A percentile compares a stretch with the other conserved stretches of the same genome.
Evolutionary conservation across 2,888 invertebrate genomes (phyloP).

Genomic region (Nasonia oneida): DNA sequence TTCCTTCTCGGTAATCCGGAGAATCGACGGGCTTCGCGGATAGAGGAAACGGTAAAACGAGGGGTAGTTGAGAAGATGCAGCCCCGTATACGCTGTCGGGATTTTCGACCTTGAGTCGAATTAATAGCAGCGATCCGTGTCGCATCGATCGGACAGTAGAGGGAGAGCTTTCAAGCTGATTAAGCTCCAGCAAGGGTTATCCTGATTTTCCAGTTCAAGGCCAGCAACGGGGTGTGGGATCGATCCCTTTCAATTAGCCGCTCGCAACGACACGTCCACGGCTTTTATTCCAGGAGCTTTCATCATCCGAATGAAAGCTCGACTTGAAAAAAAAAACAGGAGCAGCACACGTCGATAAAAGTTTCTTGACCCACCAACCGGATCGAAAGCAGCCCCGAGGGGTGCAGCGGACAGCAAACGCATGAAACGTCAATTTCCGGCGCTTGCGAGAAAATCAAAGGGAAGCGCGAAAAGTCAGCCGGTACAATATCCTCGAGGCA

Average conservation of each 20-base stretch:
- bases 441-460: neutral
- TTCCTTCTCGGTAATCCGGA: slow-evolving; percentile 63
- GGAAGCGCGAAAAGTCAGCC: neutral
- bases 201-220: slow-evolving; percentile 30
- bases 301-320: neutral
- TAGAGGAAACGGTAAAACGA: slow-evolving; percentile 50
- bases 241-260: slow-evolving; percentile 11
- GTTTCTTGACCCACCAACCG: neutral
- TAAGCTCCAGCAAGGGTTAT: neutral
- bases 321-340: neutral
- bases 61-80: slow-evolving; percentile 8
- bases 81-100: neutral
- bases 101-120: neutral
- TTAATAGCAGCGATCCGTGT: neutral
- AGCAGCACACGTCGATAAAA: neutral
- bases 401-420: neutral
- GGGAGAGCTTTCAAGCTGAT: slow-evolving; percentile 21
- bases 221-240: neutral
- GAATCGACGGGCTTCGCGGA: slow-evolving; percentile 57
- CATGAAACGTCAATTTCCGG: neutral
- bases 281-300: neutral
- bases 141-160: neutral
- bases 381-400: neutral
- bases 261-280: slow-evolving; percentile 4
- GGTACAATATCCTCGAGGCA: slow-evolving; percentile 29